Evolutionary conservation across 1,140 invertebrate genomes (phyloP), one percentile per base, ranked within the genome.

Genomic region (Temnothorax curvispinosus): DNA sequence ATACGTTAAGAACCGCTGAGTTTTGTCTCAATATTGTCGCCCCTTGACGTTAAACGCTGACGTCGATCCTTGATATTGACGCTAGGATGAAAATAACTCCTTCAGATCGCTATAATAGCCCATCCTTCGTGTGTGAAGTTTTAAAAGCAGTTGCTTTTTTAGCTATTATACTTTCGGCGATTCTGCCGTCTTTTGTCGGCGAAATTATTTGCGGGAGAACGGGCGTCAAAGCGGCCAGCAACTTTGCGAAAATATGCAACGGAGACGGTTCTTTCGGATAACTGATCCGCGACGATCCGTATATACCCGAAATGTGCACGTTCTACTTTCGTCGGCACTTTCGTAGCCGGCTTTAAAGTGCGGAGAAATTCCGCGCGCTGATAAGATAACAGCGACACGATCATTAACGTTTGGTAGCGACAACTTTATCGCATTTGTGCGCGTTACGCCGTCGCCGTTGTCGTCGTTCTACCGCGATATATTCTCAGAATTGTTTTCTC

Each of bases 331-430:
- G 41, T 50, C 35, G 38, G n/a, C 32, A 1, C 52, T 38, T 15
- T 35, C 8, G 21, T 60, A 60, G 32, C 27, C 56, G 13, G 38
- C 4, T 75, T 84, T 18, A 50, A 75, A 84, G 15, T 58, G 35
- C 5, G 18, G 11, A 47, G 69, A 60, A 27, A 50, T 75, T 62
- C 54, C 80, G 0, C 80, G 0, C 15, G 2, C 41, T n/a, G 80
- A 84, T 84, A 84, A 84, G 80, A 84, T 84, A 84, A 84, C 41
- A 27, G 21, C 21, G 54, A 50, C 67, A 58, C 41, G 67, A 72
- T 82, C 27, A 44, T 84, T 60, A 54, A 54, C 8, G n/a, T 60
- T 27, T 15, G 27, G 56, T 75, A 44, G 69, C 27, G 67, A 74
- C 69, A 47, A 44, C 13, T 75, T 84, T 62, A 62, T 74, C 80